These are phyloP conservation scores for Talpa occidentalis DNA, from an alignment of 2,113 vertebrate species.

Conservation along the genomic window DNA sequence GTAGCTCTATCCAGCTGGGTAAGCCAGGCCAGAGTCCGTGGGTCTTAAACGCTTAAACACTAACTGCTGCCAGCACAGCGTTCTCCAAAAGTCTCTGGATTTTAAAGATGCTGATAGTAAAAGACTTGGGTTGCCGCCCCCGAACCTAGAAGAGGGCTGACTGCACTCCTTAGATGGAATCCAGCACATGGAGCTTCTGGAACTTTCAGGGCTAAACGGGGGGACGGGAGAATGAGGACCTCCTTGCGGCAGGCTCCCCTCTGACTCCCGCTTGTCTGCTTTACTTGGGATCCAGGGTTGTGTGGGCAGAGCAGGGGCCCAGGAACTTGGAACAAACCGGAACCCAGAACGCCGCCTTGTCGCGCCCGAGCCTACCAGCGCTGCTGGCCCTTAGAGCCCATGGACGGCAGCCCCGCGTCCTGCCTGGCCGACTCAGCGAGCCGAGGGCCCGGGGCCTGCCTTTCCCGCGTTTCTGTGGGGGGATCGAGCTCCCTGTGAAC, in stretches of 20 bases:
- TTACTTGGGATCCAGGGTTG: neutral
- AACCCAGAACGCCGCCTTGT: no score
- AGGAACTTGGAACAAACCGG: neutral
- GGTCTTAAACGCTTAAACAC: fast-evolving
- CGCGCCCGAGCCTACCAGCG: no score
- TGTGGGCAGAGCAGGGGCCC: neutral
- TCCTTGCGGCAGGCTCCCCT: fast-evolving
- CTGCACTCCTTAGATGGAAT: neutral
- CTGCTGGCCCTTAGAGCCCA: no score
- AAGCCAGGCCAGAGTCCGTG: fast-evolving
- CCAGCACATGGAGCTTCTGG: neutral
- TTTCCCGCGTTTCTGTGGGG: slow-evolving; percentile 74
- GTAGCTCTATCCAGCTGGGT: no score
- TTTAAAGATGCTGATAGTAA: no score
- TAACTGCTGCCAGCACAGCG: fast-evolving
- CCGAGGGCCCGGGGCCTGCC: slow-evolving; percentile 57
- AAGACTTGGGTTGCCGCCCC: neutral
- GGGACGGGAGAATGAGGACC: fast-evolving
- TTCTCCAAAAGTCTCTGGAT: neutral
- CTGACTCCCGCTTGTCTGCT: fast-evolving
- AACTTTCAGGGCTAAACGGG: neutral
- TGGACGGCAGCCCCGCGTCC: slow-evolving; percentile 58
- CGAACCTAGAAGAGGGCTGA: neutral
- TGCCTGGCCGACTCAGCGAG: slow-evolving; percentile 77
- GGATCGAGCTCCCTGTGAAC: slow-evolving; percentile 77